Percentiles rank a stretch among this genome's conserved stretches.
These are phyloP conservation scores for Rostratula benghalensis DNA, from an alignment of 2,113 vertebrate genomes.

Conservation along the genomic window DNA sequence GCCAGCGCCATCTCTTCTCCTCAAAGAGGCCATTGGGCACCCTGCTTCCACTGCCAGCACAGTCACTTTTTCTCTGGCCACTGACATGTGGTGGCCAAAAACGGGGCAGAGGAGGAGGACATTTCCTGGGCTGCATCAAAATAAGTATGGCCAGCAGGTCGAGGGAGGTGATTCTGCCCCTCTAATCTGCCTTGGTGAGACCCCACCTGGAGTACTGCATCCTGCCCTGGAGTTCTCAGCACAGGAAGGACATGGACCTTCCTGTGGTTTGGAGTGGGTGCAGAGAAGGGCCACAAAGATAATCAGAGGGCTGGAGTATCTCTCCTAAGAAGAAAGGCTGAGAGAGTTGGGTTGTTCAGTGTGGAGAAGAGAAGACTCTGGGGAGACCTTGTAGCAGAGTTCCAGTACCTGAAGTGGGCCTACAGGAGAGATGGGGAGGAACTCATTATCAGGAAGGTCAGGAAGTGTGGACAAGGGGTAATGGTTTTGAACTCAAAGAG, in stretches of 20 bases:
- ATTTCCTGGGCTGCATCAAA: background rate
- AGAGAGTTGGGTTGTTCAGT: background rate
- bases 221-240: no score
- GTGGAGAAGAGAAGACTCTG: background rate
- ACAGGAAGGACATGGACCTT: background rate
- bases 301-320: background rate
- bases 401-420: background rate
- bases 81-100: background rate
- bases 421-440: background rate
- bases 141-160: background rate
- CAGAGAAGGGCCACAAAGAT: background rate
- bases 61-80: background rate
- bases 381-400: background rate
- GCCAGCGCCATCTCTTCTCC: background rate
- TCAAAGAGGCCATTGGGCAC: background rate
- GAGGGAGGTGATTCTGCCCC: background rate
- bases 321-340: background rate
- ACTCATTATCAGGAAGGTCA: background rate
- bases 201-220: background rate
- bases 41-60: background rate
- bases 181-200: background rate
- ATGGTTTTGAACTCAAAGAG: background rate
- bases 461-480: background rate
- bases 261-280: background rate
- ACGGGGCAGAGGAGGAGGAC: rapidly evolving